Conservation (phyloP, 1,140 invertebrate genomes). For the Laupala kohalensis region DNA sequence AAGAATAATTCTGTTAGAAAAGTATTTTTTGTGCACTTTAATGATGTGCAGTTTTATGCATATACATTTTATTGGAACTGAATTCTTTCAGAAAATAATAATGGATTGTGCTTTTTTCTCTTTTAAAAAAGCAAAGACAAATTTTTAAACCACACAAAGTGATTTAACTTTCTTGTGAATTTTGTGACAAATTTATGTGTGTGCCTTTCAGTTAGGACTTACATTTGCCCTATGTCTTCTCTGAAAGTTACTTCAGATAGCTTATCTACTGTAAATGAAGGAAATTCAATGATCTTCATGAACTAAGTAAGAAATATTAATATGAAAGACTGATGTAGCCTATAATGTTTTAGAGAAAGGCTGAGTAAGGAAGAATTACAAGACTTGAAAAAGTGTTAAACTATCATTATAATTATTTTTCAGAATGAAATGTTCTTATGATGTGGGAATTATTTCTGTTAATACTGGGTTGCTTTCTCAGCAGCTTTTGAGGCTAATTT, state of each 20-base stretch:
- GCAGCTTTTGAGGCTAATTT: no score
- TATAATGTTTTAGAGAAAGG: neutral
- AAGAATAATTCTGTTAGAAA: no score
- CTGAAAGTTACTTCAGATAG: neutral
- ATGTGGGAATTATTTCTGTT: no score
- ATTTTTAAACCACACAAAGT: neutral
- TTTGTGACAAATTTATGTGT: neutral
- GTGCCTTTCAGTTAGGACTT: neutral
- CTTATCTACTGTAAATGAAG: neutral
- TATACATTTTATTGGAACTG: neutral
- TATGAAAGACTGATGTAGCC: neutral
- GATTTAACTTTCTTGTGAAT: neutral
- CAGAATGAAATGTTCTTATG: no score
- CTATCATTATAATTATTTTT: neutral
- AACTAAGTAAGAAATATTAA: neutral
- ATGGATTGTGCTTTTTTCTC: neutral
- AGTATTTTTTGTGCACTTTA: neutral
- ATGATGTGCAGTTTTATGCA: neutral
- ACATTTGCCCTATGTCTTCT: neutral
- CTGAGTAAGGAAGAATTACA: neutral
- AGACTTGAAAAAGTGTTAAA: neutral
- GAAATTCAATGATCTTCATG: neutral
- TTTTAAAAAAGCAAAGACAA: neutral
- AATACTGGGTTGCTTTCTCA: no score
- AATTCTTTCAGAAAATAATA: neutral